These are phyloP conservation scores for Chrysolina oricalcia DNA, from an alignment of 2,888 invertebrate genomes.

Conservation along the genomic window DNA sequence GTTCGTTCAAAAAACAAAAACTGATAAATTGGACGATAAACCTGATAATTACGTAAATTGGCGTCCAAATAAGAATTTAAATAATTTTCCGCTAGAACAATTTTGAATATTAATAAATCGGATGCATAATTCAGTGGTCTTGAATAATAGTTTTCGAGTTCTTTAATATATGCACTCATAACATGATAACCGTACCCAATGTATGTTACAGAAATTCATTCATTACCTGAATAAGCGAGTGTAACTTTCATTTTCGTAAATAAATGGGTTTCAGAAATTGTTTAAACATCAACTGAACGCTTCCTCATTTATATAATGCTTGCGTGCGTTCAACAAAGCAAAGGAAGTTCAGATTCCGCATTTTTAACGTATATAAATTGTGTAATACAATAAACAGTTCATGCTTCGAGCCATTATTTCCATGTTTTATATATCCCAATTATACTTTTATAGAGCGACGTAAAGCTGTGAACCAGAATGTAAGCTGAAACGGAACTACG, in stretches of 20 bases:
- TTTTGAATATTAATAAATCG: constrained; percentile 41
- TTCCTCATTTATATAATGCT: constrained; percentile 66
- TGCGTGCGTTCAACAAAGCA: constrained; percentile 64
- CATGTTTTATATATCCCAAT: constrained; percentile 46
- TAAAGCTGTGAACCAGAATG: constrained; percentile 18
- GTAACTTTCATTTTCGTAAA: constrained; percentile 42
- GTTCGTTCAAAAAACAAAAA: constrained; percentile 11
- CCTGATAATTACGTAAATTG: constrained; percentile 37
- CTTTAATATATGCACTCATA: constrained; percentile 44
- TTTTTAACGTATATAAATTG: constrained; percentile 52
- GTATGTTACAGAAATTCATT: constrained; percentile 33
- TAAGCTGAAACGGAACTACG: constrained; percentile 28
- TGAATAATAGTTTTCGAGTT: constrained; percentile 38
- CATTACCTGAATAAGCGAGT: constrained; percentile 40
- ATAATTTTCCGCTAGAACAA: constrained; percentile 41
- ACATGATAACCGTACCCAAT: constrained; percentile 44
- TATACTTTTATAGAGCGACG: constrained; percentile 36
- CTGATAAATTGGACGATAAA: constrained; percentile 40
- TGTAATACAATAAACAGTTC: constrained; percentile 54
- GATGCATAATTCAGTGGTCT: constrained; percentile 33
- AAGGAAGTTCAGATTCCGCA: constrained; percentile 62
- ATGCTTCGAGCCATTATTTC: constrained; percentile 49
- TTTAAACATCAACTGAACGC: constrained; percentile 59
- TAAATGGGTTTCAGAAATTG: constrained; percentile 59
- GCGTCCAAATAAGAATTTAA: constrained; percentile 34